Evolutionary conservation across 2,797 vertebrate genomes (phyloP).

Genomic region (Liasis olivaceus): DNA sequence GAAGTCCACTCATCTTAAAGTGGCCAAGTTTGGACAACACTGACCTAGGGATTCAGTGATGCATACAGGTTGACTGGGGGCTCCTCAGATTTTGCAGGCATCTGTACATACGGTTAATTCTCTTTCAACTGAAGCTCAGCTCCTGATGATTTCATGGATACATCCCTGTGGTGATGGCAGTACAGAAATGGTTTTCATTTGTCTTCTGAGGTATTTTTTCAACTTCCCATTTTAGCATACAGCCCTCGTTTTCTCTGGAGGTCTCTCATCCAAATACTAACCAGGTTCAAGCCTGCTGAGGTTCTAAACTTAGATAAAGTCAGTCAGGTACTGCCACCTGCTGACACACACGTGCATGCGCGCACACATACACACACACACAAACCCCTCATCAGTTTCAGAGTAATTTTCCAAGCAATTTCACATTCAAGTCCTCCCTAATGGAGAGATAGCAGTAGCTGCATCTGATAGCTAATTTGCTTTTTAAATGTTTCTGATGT

Average conservation of each 20-base stretch:
- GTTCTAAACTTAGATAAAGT: not conserved
- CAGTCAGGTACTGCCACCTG: not conserved
- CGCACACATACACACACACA: not conserved
- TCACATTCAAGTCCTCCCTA: constrained; percentile 55
- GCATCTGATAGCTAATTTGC: constrained; percentile 51
- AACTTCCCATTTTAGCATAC: not conserved
- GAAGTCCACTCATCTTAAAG: too few relatives aligned
- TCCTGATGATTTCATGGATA: not conserved
- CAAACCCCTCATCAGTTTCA: constrained; percentile 31
- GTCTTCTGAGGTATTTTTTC: not conserved
- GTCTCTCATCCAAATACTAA: not conserved
- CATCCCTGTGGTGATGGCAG: not conserved
- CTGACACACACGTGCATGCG: not conserved
- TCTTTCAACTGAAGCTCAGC: not conserved
- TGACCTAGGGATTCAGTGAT: not conserved
- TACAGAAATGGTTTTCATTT: not conserved
- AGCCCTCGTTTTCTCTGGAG: not conserved
- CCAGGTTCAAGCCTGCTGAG: not conserved
- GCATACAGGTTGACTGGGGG: not conserved
- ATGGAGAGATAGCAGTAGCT: constrained; percentile 27
- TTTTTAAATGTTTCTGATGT: constrained; percentile 49
- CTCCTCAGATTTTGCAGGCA: not conserved
- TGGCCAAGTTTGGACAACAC: too few relatives aligned
- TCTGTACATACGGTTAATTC: not conserved
- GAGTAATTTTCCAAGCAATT: constrained; percentile 57